Base-by-base conservation (phyloP, 2,888 invertebrate genomes). In the Diarsia mendica region DNA sequence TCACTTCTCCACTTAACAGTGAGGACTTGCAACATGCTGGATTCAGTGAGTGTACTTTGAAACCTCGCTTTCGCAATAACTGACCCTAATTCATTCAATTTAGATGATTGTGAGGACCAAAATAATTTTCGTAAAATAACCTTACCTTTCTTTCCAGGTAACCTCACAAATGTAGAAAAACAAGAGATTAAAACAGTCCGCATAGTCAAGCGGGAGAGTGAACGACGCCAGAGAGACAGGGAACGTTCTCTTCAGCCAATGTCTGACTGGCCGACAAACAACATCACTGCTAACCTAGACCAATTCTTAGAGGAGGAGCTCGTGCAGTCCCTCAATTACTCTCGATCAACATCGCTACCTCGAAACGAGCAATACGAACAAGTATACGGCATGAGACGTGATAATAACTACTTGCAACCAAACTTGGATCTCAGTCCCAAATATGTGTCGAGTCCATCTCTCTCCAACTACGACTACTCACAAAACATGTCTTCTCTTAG, bases 121-220 rank as follows among this genome's bases (percentile, higher is more conserved):
- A 3, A n/a, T 0, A n/a, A 3, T 53, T 53, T n/a, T n/a, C 53
- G 4, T 11, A 11, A 53, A 1, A 2, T 55, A 55, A 58, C 9
- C 33, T 33, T 33, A 9, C 10, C 0, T 10, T 46, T 64, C 73
- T 73, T 28, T 81, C 58, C 92, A 98, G 98, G 97, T 77, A 97
- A 97, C 88, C 96, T 98, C 69, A 97, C 96, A 44, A 97, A 97
- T 90, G 97, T 98, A 75, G 99, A 99, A 90, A 98, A 98, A 87
- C 97, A 98, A 92, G 99, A 99, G 94, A 98, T 98, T 77, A 98
- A 99, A 97, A 99, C 99, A 0, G 99, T 99, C 28, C 97, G 99
- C 77, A 99, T 99, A 89, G 99, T 99, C 0, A 99, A 99, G 94
- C 97, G 99, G 20, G 99, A 99, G 92, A 98, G 98, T 39, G 99